Evolutionary conservation across 1,140 invertebrate species (phyloP), one percentile per base, ranked within the genome.

Genomic region (Drosophila truncata): DNA sequence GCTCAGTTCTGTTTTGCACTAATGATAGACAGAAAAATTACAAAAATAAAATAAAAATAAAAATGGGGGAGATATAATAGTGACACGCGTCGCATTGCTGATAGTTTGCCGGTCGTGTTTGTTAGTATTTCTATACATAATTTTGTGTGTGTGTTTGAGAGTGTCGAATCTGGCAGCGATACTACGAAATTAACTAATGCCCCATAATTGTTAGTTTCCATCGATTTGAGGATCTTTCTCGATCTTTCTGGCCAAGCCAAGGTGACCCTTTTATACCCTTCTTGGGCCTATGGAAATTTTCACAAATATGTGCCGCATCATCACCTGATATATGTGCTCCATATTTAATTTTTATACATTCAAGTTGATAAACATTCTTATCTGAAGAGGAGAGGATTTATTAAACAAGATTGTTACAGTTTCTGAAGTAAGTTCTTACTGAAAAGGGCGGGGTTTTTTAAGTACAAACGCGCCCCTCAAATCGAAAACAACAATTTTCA

Each of bases 181-280:
- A 27, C 2, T 69, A 25, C 14, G 14, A 47, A 66, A 66, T 47
- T 47, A 63, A 62, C 57, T 16, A 7, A 29, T 44, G 33, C 18
- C 62, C 29, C 3, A 31, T 27, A 57, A 42, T 69, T 37, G 13
- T n/a, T 42, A 42, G 23, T 42, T 41, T 18, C 3, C 16, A 31
- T 1, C 0, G n/a, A n/a, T 46, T 55, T 35, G 42, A 13, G 14
- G 50, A 50, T 35, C 37, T 42, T 18, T 49, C 13, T 29, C 8
- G 20, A 55, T 4, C 13, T 9, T 9, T 70, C 44, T 23, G 18
- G 16, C 23, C 79, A 87, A 88, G 80, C 16, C 80, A 87, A 87
- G 84, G 83, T 87, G 83, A 87, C 83, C 83, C 65, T 46, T 73
- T 73, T 20, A 11, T 29, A 29, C 23, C 31, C 35, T 46, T 54